Evolutionary conservation across 2,113 vertebrate genomes (phyloP).

Genomic region (Chionomys nivalis): DNA sequence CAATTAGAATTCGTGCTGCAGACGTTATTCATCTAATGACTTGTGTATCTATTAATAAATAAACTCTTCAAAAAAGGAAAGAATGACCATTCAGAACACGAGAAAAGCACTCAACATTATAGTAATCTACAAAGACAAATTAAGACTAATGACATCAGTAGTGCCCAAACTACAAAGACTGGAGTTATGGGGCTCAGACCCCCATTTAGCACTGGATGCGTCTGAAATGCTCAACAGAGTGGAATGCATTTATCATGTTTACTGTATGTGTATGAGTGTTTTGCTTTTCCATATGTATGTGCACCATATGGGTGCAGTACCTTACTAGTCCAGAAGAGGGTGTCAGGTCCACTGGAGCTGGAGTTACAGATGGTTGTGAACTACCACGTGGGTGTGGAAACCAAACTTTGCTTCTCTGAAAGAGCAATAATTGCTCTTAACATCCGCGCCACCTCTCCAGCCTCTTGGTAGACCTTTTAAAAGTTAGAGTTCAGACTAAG

Average conservation of each 20-base stretch:
- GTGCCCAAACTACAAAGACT: not conserved
- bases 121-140: not conserved
- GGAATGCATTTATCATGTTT: not conserved
- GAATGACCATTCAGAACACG: not conserved
- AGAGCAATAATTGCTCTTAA: no score
- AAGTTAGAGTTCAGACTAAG: not conserved
- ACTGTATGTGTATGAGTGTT: not conserved
- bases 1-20: no score
- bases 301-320: not conserved
- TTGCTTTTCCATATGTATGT: not conserved
- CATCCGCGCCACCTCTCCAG: not conserved
- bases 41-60: not conserved
- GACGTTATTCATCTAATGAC: not conserved
- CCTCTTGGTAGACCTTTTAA: not conserved
- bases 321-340: not conserved
- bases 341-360: not conserved
- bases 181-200: not conserved
- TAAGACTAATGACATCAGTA: not conserved
- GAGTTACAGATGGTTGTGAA: not conserved
- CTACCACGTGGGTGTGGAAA: not conserved
- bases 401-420: not conserved
- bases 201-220: no score
- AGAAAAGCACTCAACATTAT: not conserved
- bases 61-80: not conserved
- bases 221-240: not conserved